Evolutionary conservation across 2,888 invertebrate species (phyloP).

Genomic region (Zhengitettix transpicula): DNA sequence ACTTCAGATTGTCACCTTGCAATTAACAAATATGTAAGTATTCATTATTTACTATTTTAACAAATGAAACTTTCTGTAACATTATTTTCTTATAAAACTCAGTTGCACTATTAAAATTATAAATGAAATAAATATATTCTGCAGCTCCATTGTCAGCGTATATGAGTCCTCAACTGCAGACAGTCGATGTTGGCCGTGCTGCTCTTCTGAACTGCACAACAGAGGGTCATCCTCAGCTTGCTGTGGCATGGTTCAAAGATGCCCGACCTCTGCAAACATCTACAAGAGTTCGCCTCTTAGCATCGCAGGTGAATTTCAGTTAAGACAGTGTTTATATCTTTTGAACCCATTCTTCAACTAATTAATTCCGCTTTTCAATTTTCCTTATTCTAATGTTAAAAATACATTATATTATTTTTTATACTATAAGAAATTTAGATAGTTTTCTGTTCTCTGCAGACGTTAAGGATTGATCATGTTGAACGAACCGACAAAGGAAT

Average conservation of each 20-base stretch:
- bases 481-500: slow-evolving; percentile 17
- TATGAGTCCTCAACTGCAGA: slow-evolving; percentile 17
- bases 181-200: slow-evolving; percentile 24
- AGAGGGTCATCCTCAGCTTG: slow-evolving; percentile 19
- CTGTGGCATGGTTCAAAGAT: slow-evolving; percentile 16
- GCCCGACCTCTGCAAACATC: slow-evolving; percentile 17
- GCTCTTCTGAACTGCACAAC: slow-evolving; percentile 25
- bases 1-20: too few species aligned
- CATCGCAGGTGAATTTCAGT: background rate
- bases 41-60: too few species aligned
- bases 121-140: background rate
- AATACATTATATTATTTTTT: too few species aligned
- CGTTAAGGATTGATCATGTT: slow-evolving; percentile 19
- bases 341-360: too few species aligned
- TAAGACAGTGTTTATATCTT: too few species aligned
- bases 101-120: too few species aligned
- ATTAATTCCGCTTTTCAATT: too few species aligned
- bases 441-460: background rate
- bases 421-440: too few species aligned
- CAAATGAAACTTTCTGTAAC: too few species aligned
- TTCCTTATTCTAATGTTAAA: too few species aligned
- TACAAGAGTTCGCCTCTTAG: slow-evolving; percentile 4
- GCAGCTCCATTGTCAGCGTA: slow-evolving; percentile 18
- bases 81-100: too few species aligned
- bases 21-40: too few species aligned